Conservation (phyloP, 2,888 invertebrate genomes). For the Xanthia icteritia region DNA sequence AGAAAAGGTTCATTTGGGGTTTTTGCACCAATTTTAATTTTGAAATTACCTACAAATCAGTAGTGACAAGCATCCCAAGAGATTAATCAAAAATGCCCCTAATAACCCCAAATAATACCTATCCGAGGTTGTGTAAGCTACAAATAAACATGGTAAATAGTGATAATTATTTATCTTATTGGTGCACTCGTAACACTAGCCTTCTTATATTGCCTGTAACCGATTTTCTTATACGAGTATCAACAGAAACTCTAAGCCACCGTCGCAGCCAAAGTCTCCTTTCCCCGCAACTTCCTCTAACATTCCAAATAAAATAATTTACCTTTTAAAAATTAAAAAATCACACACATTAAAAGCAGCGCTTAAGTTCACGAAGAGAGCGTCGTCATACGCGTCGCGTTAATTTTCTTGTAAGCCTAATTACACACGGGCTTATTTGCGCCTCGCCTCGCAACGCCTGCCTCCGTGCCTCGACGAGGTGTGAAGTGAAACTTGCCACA, state of each 20-base stretch:
- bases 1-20: background rate
- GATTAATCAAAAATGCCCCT: background rate
- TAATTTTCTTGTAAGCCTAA: conserved; percentile 87
- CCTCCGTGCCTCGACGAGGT: conserved; percentile 69
- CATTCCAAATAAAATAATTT: conserved; percentile 52
- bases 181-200: background rate
- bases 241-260: background rate
- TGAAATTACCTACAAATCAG: background rate
- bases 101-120: background rate
- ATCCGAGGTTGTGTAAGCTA: background rate
- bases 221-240: background rate
- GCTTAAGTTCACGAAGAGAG: conserved; percentile 50
- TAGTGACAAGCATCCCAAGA: too few species aligned
- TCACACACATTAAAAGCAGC: conserved; percentile 29
- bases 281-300: background rate
- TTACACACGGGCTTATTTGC: conserved; percentile 84
- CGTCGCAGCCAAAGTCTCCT: background rate
- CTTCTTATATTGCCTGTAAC: background rate
- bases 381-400: conserved; percentile 58
- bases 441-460: conserved; percentile 52
- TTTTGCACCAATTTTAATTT: background rate
- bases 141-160: background rate
- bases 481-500: conserved; percentile 75
- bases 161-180: background rate
- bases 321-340: conserved; percentile 36